A percentile compares a stretch with the other conserved stretches of the same genome.
Conservation (phyloP, 2,797 vertebrate genomes). For the Hylomyscus alleni region DNA sequence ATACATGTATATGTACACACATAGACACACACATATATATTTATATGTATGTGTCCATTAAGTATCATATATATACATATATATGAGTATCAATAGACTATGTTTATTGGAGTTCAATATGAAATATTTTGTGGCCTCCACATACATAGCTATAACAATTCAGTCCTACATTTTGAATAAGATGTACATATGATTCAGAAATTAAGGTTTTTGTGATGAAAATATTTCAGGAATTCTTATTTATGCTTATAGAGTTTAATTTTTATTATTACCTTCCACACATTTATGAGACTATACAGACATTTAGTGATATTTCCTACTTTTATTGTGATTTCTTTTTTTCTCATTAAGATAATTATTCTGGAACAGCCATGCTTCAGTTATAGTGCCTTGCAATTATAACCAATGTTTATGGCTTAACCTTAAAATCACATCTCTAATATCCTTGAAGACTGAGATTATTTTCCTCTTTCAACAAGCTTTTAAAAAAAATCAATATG, state of each 20-base stretch:
- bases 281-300: not conserved
- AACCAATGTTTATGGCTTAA: not conserved
- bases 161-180: not conserved
- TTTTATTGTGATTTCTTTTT: slow-evolving; percentile 7
- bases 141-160: not conserved
- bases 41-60: no score
- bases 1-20: no score
- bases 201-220: not conserved
- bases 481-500: slow-evolving; percentile 43
- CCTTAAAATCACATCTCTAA: slow-evolving; percentile 8
- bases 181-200: not conserved
- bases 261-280: not conserved
- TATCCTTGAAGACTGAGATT: not conserved
- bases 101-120: not conserved
- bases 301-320: not conserved
- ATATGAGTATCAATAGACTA: not conserved
- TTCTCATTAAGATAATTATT: slow-evolving; percentile 37
- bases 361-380: not conserved
- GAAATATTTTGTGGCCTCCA: not conserved
- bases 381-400: not conserved
- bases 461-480: slow-evolving; percentile 13
- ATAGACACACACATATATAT: no score
- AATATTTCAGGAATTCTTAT: not conserved
- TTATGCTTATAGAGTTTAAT: not conserved
- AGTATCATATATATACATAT: no score